Evolutionary conservation across 2,888 invertebrate genomes (phyloP).

Genomic region (Caenorhabditis plicata): DNA sequence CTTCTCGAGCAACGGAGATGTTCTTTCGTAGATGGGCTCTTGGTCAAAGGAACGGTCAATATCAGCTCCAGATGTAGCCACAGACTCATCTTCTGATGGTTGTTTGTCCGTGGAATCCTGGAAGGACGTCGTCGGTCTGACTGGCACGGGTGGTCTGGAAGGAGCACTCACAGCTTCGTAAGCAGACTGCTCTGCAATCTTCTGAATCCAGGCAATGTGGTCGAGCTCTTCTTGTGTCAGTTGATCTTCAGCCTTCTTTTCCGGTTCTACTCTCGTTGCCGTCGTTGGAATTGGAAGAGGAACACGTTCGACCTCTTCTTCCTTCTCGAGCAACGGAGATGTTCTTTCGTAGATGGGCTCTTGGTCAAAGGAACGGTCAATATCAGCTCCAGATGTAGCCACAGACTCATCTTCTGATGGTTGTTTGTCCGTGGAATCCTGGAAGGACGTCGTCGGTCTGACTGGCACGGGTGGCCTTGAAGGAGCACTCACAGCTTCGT

Average conservation of each 20-base stretch:
- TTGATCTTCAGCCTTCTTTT: background rate
- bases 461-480: background rate
- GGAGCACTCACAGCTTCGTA: conserved; percentile 1
- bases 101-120: no score
- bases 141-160: background rate
- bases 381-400: conserved; percentile 1
- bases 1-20: background rate
- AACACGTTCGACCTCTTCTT: no score
- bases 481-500: background rate
- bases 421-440: background rate
- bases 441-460: background rate
- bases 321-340: background rate
- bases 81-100: background rate
- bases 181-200: conserved; percentile 1
- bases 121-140: background rate
- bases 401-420: background rate
- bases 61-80: background rate
- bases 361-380: background rate
- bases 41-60: conserved; percentile 1
- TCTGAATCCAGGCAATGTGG: background rate
- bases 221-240: conserved; percentile 1
- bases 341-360: background rate
- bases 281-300: no score
- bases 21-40: background rate
- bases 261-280: background rate